Evolutionary conservation across 2,113 vertebrate species (phyloP).

Genomic region (Labrus mixtus): DNA sequence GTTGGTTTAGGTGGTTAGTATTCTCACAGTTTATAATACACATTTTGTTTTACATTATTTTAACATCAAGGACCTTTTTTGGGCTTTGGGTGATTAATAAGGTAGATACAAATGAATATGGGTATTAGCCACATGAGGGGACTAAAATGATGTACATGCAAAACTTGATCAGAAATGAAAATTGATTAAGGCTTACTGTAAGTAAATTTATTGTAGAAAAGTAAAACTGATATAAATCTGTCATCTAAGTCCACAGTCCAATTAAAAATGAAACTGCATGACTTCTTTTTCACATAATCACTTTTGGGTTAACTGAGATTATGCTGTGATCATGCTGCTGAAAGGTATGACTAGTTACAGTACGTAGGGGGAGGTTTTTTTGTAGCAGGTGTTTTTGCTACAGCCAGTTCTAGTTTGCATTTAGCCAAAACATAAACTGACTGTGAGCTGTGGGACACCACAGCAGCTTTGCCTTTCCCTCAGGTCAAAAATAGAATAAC

Average conservation of each 20-base stretch:
- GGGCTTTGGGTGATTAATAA: no score
- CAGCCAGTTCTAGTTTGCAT: slow-evolving; percentile 66
- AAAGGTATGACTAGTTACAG: slow-evolving; percentile 6
- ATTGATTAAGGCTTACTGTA: background rate
- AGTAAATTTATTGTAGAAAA: background rate
- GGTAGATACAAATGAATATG: background rate
- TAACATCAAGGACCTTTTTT: no score
- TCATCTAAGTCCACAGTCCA: background rate
- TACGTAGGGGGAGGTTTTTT: slow-evolving; percentile 18
- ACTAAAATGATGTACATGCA: no score
- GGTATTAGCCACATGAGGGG: background rate
- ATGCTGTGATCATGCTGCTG: slow-evolving; percentile 1
- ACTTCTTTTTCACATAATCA: background rate
- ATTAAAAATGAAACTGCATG: background rate
- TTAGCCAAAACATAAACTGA: slow-evolving; percentile 72
- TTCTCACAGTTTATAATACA: no score
- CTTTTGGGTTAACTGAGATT: slow-evolving; percentile 4
- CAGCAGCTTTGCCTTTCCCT: slow-evolving; percentile 19
- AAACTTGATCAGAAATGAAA: background rate
- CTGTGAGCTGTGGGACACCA: slow-evolving; percentile 18
- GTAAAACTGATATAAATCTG: background rate
- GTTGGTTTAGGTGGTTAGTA: no score
- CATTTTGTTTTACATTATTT: no score
- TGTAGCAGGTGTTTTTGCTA: slow-evolving; percentile 64
- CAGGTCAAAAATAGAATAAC: slow-evolving; percentile 7